A percentile compares a stretch with the other conserved stretches of the same genome.
Conservation (phyloP, 1,140 invertebrate genomes). For the Drosophila auraria region DNA sequence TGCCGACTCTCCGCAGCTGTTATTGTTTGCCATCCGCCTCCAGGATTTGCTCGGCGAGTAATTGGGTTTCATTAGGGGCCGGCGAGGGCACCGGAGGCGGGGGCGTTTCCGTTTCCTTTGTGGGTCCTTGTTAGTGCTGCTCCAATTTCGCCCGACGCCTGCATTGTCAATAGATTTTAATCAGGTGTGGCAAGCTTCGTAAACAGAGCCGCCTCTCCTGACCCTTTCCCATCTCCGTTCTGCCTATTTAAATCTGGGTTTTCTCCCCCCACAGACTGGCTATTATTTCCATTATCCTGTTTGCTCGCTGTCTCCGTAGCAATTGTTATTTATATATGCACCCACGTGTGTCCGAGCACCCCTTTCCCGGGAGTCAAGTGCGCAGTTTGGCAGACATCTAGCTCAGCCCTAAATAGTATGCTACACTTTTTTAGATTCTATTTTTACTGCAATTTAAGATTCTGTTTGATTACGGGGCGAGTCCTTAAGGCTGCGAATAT, state of each 20-base stretch:
- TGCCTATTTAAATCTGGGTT: conserved; percentile 53
- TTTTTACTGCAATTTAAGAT: not conserved
- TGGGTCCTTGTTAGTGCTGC: conserved; percentile 64
- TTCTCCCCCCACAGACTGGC: conserved; percentile 42
- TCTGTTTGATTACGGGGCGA: no score
- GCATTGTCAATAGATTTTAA: conserved; percentile 81
- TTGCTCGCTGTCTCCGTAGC: conserved; percentile 18
- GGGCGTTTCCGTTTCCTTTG: conserved; percentile 48
- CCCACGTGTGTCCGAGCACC: conserved; percentile 41
- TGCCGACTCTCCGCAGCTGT: conserved; percentile 58
- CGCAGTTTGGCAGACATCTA: conserved; percentile 46
- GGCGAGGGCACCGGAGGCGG: not conserved
- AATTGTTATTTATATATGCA: conserved; percentile 80
- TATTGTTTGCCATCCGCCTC: conserved; percentile 61
- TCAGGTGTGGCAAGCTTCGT: conserved; percentile 78
- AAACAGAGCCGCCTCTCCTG: conserved; percentile 53
- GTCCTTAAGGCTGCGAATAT: no score
- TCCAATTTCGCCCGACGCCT: conserved; percentile 57
- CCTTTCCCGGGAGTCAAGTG: conserved; percentile 33
- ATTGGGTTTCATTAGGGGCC: conserved; percentile 70
- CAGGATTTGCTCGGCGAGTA: conserved; percentile 37
- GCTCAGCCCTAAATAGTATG: conserved; percentile 38
- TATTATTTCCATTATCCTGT: conserved; percentile 61
- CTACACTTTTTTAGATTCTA: conserved; percentile 41
- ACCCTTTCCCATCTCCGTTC: not conserved